Conservation (phyloP, 2,888 invertebrate species). For the Drosophila colorata region DNA sequence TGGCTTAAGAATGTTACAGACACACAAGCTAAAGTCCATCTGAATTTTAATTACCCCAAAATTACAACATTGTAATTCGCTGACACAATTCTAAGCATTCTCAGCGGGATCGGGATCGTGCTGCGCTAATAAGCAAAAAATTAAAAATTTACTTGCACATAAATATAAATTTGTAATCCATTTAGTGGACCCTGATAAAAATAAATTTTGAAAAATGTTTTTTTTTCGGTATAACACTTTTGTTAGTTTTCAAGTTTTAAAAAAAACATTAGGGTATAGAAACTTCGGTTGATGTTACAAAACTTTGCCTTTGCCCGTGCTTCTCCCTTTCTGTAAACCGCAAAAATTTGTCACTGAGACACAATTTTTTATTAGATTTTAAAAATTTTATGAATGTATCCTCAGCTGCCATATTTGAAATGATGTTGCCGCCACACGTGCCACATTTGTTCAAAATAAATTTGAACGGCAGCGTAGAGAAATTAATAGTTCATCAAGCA, state of each 20-base stretch:
- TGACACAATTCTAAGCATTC: slow-evolving; percentile 9
- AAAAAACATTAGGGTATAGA: too few relatives aligned
- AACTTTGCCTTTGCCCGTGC: neutral
- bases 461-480: slow-evolving; percentile 29
- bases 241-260: neutral
- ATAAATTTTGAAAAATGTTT: too few relatives aligned
- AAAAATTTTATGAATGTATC: slow-evolving; percentile 37
- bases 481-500: slow-evolving; percentile 77
- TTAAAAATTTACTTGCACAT: neutral
- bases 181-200: too few relatives aligned
- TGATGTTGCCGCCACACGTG: slow-evolving; percentile 67
- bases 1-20: slow-evolving; percentile 30
- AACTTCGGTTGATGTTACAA: neutral
- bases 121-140: neutral
- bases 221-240: neutral
- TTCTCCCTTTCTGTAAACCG: slow-evolving; percentile 2
- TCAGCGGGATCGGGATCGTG: neutral
- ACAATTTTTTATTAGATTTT: slow-evolving; percentile 8
- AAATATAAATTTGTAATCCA: neutral
- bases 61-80: slow-evolving; percentile 24
- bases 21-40: slow-evolving; percentile 26
- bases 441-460: slow-evolving; percentile 63
- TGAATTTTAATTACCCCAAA: slow-evolving; percentile 47
- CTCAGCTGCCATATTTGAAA: slow-evolving; percentile 51
- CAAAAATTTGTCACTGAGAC: slow-evolving; percentile 21